phyloP scores from a whole-genome alignment of 2,888 invertebrate species.

The Bhutanitis thaidina region DNA sequence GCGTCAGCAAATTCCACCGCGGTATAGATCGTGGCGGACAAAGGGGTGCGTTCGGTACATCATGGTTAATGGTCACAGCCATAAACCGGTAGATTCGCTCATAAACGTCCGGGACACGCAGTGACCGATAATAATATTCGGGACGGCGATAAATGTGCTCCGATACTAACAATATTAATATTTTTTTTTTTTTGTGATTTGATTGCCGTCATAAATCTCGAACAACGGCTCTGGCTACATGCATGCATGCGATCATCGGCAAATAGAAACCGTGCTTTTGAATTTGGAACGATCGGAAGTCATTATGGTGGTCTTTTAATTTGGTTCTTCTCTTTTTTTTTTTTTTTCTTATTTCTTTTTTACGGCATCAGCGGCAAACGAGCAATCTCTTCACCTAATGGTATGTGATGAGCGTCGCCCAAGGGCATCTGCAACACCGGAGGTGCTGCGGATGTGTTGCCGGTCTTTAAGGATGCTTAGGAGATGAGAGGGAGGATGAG shows the following conservation, averaged over 20 bases:
- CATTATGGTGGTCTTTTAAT: no score
- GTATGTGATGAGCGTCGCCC: no score
- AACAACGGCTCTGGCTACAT: not conserved
- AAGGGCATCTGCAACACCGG: no score
- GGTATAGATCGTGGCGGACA: slow-evolving; percentile 7
- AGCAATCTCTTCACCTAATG: no score
- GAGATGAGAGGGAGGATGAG: no score
- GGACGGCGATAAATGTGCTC: slow-evolving; percentile 15
- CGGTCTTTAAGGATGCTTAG: no score
- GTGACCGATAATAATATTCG: slow-evolving; percentile 3
- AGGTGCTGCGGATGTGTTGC: no score
- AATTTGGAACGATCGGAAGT: no score
- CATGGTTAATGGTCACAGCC: slow-evolving; percentile 43
- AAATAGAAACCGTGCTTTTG: not conserved
- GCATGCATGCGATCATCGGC: not conserved
- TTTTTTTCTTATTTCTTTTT: no score
- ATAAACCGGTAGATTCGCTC: slow-evolving; percentile 42
- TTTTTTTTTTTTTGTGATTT: slow-evolving; percentile 1
- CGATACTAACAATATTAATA: slow-evolving; percentile 6
- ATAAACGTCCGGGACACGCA: slow-evolving; percentile 37
- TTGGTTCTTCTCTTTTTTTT: no score
- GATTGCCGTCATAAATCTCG: not conserved
- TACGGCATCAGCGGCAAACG: no score
- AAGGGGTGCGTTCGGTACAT: slow-evolving; percentile 33
- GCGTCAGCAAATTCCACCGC: slow-evolving; percentile 1